Base-by-base conservation (phyloP, 2,797 vertebrate genomes). In the Petrocephalus sullivani region DNA sequence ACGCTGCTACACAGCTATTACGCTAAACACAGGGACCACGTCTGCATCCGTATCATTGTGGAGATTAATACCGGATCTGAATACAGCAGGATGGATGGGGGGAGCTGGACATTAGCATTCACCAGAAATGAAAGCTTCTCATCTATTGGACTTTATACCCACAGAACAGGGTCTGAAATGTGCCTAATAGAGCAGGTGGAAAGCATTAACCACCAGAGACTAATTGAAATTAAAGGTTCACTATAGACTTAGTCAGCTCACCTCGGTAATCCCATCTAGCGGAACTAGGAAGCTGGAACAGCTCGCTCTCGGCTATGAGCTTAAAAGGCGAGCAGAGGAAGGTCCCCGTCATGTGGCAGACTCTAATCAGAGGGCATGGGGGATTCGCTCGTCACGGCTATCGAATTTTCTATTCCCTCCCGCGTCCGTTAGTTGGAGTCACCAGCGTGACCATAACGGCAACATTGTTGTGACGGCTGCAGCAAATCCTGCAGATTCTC, bases 181-280 rank as follows among this genome's bases (percentile, higher is more conserved):
- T 7, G 41, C 16, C 4, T 46, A 81, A 81, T n/a, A 10, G 46
- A 81, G 28, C 64, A 67, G 64, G 81, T 83, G 49, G 19, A n/a
- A 53, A 83, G 41, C 49, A 83, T 83, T 53, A 83, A 83, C 78
- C 46, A 82, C 21, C 5, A 4, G 37, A 19, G 41, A 23, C 41
- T 82, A 21, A 82, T 41, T 82, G 78, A 49, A 82, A 82, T 82
- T 53, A 53, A 51, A 82, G 37, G 41, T 82, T 82, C 49, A 53
- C 49, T 82, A n/a, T 82, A 82, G 78, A 49, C 49, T 28, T 21
- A 81, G 28, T 75, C 75, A 81, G 81, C 71, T 83, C 81, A 83
- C 46, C 81, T 23, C 49, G 1, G 19, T 83, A 83, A 51, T 83
- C 81, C 81, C 49, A 14, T 83, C 81, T 53, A 21, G 81, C 9